Percentiles rank a stretch among this genome's conserved stretches.
These are phyloP conservation scores for Furcifer pardalis DNA, from an alignment of 2,797 vertebrate genomes.

Conservation along the genomic window DNA sequence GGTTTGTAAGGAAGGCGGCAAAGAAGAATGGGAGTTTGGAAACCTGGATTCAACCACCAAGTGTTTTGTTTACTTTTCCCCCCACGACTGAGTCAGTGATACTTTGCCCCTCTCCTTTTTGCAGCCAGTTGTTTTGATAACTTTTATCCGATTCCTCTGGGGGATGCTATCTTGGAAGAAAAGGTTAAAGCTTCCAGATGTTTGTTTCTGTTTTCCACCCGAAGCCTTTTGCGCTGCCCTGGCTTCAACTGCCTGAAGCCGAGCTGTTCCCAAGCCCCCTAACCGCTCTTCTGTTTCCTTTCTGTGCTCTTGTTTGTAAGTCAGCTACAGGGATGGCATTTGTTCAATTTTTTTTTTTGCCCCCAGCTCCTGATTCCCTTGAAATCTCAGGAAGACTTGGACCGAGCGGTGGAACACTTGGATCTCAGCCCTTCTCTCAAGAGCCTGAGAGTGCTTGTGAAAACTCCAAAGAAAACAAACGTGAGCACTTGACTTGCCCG, in stretches of 20 bases:
- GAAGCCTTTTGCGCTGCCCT: not conserved
- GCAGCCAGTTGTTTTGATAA: slow-evolving; percentile 55
- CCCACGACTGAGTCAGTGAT: slow-evolving; percentile 25
- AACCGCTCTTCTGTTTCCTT: slow-evolving; percentile 38
- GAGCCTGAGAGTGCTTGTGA: slow-evolving; percentile 86
- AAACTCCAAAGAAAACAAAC: slow-evolving; percentile 87
- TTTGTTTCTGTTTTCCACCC: slow-evolving; percentile 43
- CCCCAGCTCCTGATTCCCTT: slow-evolving; percentile 83
- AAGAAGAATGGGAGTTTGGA: not conserved
- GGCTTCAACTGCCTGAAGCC: fast-evolving
- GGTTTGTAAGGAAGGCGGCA: too few species aligned
- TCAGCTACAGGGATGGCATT: slow-evolving; percentile 35
- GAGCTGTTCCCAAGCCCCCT: slow-evolving; percentile 29
- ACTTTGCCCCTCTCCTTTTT: slow-evolving; percentile 40
- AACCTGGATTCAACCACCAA: not conserved
- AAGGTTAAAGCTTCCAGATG: slow-evolving; percentile 10
- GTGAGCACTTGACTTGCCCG: slow-evolving; percentile 70
- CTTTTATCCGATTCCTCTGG: not conserved
- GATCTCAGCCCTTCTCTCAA: slow-evolving; percentile 82
- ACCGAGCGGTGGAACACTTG: slow-evolving; percentile 83
- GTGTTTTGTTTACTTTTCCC: not conserved
- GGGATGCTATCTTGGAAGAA: slow-evolving; percentile 55
- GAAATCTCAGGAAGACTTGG: slow-evolving; percentile 92
- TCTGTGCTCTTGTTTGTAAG: slow-evolving; percentile 59
- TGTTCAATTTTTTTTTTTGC: slow-evolving; percentile 57